Evolutionary conservation across 1,140 invertebrate genomes (phyloP).

Genomic region (Brachionus paranguensis): DNA sequence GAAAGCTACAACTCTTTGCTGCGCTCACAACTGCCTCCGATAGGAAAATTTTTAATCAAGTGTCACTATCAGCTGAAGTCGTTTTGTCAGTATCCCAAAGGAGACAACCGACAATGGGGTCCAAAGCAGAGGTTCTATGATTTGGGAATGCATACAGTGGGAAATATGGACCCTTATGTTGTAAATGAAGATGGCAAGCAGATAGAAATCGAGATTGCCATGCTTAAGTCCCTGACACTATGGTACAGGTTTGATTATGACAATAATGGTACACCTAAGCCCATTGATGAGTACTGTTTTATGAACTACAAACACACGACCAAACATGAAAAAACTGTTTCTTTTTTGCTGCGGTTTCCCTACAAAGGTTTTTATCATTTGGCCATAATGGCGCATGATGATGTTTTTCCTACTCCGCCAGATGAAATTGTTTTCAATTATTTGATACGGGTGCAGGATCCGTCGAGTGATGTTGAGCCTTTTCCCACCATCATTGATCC

Average conservation of each 20-base stretch:
- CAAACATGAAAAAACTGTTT: slow-evolving; percentile 33
- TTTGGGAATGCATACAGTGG: slow-evolving; percentile 20
- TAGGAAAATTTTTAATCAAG: slow-evolving; percentile 33
- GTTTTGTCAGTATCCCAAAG: slow-evolving; percentile 10
- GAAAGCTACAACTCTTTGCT: background rate
- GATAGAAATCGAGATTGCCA: slow-evolving; percentile 30
- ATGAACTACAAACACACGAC: slow-evolving; percentile 26
- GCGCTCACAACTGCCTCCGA: background rate
- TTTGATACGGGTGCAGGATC: slow-evolving; percentile 18
- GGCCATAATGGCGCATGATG: slow-evolving; percentile 19
- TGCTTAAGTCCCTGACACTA: background rate
- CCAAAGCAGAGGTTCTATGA: slow-evolving; percentile 30
- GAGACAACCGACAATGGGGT: slow-evolving; percentile 28
- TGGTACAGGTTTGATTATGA: slow-evolving; percentile 32
- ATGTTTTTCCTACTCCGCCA: slow-evolving; percentile 1
- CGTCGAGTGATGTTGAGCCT: slow-evolving; percentile 13
- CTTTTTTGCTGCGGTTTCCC: slow-evolving; percentile 27
- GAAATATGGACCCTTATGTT: slow-evolving; percentile 18
- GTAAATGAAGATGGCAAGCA: slow-evolving; percentile 35
- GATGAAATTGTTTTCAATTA: slow-evolving; percentile 36
- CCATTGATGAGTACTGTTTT: slow-evolving; percentile 12
- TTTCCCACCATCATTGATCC: slow-evolving; percentile 26
- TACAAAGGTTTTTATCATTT: slow-evolving; percentile 28
- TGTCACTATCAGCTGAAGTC: slow-evolving; percentile 22
- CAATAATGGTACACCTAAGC: background rate